These are phyloP conservation scores for Nilaparvata lugens DNA, from an alignment of 1,140 invertebrate species.

Conservation along the genomic window DNA sequence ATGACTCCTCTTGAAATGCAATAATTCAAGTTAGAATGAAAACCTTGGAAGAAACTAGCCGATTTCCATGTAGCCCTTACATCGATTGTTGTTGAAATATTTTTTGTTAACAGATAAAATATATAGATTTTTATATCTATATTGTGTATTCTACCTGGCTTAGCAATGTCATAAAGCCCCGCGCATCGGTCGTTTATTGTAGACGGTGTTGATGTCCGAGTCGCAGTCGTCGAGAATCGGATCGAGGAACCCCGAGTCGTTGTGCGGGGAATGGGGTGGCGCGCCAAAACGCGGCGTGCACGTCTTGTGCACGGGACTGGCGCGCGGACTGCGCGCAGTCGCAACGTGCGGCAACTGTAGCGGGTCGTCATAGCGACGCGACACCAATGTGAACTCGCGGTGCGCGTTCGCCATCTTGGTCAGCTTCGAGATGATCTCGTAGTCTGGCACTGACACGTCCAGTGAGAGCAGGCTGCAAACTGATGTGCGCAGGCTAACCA, in stretches of 20 bases:
- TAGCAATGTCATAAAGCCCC: background rate
- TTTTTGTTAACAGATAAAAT: no score
- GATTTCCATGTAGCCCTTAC: no score
- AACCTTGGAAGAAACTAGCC: no score
- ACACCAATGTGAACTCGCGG: constrained; percentile 64
- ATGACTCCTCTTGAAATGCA: no score
- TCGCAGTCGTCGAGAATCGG: constrained; percentile 29
- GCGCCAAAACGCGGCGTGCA: constrained; percentile 10
- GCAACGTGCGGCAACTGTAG: constrained; percentile 13
- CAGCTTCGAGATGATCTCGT: constrained; percentile 62
- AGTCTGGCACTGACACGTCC: constrained; percentile 58
- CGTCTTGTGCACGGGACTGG: constrained; percentile 6
- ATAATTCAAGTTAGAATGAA: no score
- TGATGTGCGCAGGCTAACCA: constrained; percentile 58
- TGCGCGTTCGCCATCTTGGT: constrained; percentile 67
- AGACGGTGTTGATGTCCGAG: constrained; percentile 28
- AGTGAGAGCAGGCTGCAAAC: constrained; percentile 57
- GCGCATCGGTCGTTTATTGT: constrained; percentile 27
- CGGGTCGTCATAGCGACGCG: constrained; percentile 42
- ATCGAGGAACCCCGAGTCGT: constrained; percentile 28
- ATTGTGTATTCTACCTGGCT: no score
- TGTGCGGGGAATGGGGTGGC: background rate
- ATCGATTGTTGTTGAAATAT: no score
- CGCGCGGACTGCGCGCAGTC: constrained; percentile 5
- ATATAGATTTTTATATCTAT: no score